Percentiles rank a stretch among this genome's conserved stretches.
These are phyloP conservation scores for Paracanthobrama guichenoti DNA, from an alignment of 2,113 vertebrate genomes.

Conservation along the genomic window DNA sequence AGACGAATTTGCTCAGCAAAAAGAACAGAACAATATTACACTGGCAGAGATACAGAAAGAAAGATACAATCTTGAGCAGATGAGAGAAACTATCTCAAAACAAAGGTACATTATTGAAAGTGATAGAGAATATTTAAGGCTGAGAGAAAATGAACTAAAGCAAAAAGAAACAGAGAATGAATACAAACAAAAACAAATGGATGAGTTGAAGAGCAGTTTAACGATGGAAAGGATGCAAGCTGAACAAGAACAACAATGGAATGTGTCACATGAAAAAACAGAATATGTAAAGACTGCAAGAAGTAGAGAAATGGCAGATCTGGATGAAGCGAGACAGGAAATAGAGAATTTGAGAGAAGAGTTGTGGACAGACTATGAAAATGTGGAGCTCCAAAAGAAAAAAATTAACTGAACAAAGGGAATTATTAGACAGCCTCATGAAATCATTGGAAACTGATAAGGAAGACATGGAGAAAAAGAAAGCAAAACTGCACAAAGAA, in stretches of 20 bases:
- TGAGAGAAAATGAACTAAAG: background rate
- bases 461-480: background rate
- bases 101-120: constrained; percentile 5
- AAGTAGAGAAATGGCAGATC: background rate
- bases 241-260: background rate
- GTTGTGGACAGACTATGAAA: background rate
- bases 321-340: constrained; percentile 3
- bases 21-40: background rate
- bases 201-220: background rate
- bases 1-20: constrained; percentile 32
- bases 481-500: background rate
- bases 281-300: background rate
- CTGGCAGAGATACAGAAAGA: constrained; percentile 8
- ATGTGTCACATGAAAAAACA: background rate
- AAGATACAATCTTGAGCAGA: constrained; percentile 5
- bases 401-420: background rate
- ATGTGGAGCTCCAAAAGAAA: constrained; percentile 16
- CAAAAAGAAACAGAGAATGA: background rate
- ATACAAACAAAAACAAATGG: constrained; percentile 18
- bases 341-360: background rate
- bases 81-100: constrained; percentile 36
- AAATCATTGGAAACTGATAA: constrained; percentile 9
- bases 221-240: background rate
- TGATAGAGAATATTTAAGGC: constrained; percentile 5
- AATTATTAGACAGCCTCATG: background rate